Evolutionary conservation across 2,888 invertebrate genomes (phyloP).

Genomic region (Podabrus alpinus): DNA sequence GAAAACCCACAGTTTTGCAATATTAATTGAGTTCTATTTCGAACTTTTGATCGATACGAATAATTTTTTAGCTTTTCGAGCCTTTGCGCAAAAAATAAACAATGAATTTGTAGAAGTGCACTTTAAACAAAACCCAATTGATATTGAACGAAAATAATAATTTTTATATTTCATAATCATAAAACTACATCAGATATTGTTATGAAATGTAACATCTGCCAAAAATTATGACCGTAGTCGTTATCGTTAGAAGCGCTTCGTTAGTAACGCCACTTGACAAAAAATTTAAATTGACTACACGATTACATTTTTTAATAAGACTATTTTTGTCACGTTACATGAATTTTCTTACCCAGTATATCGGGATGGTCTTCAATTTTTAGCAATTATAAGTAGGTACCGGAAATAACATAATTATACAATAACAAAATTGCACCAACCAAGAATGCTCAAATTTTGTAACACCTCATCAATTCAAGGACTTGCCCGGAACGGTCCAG

Average conservation of each 20-base stretch:
- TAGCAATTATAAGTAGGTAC: background rate
- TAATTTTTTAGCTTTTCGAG: background rate
- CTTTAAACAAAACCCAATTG: background rate
- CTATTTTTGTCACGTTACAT: background rate
- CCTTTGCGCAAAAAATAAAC: background rate
- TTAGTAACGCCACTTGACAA: background rate
- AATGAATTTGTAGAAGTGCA: background rate
- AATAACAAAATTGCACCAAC: background rate
- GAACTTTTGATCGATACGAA: background rate
- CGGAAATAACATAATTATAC: background rate
- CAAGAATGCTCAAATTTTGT: background rate
- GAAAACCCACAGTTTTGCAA: background rate
- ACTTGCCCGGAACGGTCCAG: background rate
- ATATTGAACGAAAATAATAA: background rate
- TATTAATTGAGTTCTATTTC: background rate
- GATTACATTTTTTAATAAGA: background rate
- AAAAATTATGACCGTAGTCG: background rate
- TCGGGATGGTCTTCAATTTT: too few relatives aligned
- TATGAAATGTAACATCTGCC: background rate
- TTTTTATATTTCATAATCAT: background rate
- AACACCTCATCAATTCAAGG: background rate
- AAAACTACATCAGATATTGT: background rate
- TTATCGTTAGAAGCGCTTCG: conserved; percentile 1
- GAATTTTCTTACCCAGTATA: background rate
- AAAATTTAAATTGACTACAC: background rate